These are phyloP conservation scores for Drosophila buzzatii DNA, from an alignment of 2,888 invertebrate genomes.

Conservation along the genomic window DNA sequence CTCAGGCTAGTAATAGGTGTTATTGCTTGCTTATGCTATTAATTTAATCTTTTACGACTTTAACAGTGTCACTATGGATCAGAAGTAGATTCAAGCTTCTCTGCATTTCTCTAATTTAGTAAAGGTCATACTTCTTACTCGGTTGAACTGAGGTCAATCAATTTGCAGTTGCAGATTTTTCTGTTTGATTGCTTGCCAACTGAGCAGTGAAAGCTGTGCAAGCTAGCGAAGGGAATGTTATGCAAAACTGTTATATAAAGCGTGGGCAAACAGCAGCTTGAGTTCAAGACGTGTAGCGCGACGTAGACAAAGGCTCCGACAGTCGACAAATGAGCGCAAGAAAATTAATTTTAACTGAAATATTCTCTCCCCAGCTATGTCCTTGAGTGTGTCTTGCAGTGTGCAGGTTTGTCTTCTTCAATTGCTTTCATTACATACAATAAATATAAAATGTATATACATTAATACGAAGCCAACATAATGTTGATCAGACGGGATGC, in stretches of 20 bases:
- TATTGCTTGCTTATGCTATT: slow-evolving; percentile 38
- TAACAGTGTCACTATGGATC: background rate
- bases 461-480: background rate
- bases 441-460: background rate
- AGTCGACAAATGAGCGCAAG: slow-evolving; percentile 57
- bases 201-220: slow-evolving; percentile 12
- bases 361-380: slow-evolving; percentile 25
- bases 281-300: slow-evolving; percentile 16
- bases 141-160: slow-evolving; percentile 50
- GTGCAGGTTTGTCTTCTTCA: slow-evolving; percentile 29
- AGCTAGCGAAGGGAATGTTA: slow-evolving; percentile 14
- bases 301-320: slow-evolving; percentile 41
- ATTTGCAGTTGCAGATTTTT: slow-evolving; percentile 41
- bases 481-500: no score
- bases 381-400: background rate
- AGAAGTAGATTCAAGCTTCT: background rate
- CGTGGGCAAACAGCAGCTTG: slow-evolving; percentile 24
- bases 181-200: slow-evolving; percentile 8
- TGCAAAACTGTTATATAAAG: slow-evolving; percentile 53
- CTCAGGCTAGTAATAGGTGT: slow-evolving; percentile 50
- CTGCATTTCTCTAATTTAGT: no score
- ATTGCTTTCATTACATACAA: slow-evolving; percentile 16
- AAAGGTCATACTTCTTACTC: background rate
- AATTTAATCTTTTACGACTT: slow-evolving; percentile 4
- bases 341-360: slow-evolving; percentile 62